These are phyloP conservation scores for Drosophila kikkawai DNA, from an alignment of 1,140 invertebrate genomes.

Conservation along the genomic window DNA sequence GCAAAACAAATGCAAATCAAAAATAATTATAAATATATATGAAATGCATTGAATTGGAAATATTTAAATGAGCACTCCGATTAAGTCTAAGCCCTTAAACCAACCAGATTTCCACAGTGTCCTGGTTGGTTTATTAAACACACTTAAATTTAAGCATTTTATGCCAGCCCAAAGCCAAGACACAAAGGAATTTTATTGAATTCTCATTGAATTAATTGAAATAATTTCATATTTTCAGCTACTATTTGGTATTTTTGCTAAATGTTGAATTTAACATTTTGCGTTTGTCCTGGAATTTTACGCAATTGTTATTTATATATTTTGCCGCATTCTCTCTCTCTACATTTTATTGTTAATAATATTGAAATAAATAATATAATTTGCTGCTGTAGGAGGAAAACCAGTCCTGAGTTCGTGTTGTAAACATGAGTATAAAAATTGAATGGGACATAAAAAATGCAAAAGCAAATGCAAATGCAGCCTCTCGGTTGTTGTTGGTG, in stretches of 20 bases:
- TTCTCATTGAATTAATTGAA: slow-evolving; percentile 33
- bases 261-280: slow-evolving; percentile 22
- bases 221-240: slow-evolving; percentile 18
- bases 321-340: neutral
- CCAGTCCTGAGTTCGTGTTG: slow-evolving; percentile 66
- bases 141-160: slow-evolving; percentile 13
- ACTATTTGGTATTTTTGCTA: slow-evolving; percentile 14
- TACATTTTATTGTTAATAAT: slow-evolving; percentile 40
- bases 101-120: slow-evolving; percentile 7
- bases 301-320: slow-evolving; percentile 22
- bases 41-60: slow-evolving; percentile 31
- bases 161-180: slow-evolving; percentile 5
- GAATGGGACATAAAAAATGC: slow-evolving; percentile 63
- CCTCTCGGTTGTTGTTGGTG: slow-evolving; percentile 22
- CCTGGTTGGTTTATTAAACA: slow-evolving; percentile 11
- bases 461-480: slow-evolving; percentile 45
- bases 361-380: slow-evolving; percentile 52
- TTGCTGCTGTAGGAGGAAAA: slow-evolving; percentile 49
- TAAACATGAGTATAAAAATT: slow-evolving; percentile 65
- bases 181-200: slow-evolving; percentile 24
- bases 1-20: slow-evolving; percentile 20
- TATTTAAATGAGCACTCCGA: slow-evolving; percentile 41
- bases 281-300: slow-evolving; percentile 24
- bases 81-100: slow-evolving; percentile 39
- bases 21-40: slow-evolving; percentile 27